Evolutionary conservation across 2,113 vertebrate genomes (phyloP).

Genomic region (Mellivora capensis): DNA sequence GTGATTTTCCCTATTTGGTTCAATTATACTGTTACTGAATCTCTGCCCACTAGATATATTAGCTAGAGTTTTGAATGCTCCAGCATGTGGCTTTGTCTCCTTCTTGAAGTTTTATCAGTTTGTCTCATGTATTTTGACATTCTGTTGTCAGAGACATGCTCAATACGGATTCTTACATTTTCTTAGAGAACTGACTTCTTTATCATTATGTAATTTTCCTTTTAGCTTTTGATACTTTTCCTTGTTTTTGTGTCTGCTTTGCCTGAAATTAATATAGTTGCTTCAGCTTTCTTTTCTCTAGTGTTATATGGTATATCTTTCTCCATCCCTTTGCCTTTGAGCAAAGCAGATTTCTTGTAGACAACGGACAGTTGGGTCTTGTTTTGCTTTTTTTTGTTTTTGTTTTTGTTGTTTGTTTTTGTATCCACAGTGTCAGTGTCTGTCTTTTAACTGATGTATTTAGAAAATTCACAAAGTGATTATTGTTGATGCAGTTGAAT

Average conservation of each 20-base stretch:
- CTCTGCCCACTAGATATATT: background rate
- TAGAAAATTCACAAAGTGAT: background rate
- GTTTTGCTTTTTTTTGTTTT: no score
- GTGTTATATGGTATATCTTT: background rate
- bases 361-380: background rate
- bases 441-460: background rate
- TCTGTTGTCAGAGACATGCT: background rate
- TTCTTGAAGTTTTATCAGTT: background rate
- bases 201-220: background rate
- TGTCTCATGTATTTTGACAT: background rate
- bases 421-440: background rate
- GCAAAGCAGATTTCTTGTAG: background rate
- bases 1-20: background rate
- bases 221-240: background rate
- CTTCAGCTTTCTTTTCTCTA: background rate
- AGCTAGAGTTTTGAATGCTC: background rate
- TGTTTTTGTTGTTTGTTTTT: background rate
- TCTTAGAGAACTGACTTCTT: background rate
- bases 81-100: background rate
- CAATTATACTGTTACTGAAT: background rate
- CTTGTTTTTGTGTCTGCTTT: background rate
- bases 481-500: background rate
- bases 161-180: background rate
- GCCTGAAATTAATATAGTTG: background rate
- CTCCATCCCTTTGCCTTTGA: background rate